Evolutionary conservation across 2,888 invertebrate species (phyloP).

Genomic region (Penaeus monodon): DNA sequence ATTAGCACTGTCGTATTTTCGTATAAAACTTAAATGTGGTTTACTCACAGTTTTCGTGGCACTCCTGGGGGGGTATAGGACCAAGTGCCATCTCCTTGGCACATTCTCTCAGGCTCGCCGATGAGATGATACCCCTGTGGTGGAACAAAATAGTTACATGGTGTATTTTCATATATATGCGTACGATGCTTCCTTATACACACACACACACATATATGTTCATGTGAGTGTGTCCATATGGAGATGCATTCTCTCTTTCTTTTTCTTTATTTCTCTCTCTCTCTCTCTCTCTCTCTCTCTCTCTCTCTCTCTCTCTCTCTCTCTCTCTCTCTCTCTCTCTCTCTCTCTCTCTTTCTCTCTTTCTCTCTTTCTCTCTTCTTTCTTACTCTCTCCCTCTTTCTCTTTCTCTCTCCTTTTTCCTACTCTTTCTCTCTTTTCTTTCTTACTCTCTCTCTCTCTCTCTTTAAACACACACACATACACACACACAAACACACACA

Average conservation of each 20-base stretch:
- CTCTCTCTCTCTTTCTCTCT: slow-evolving; percentile 15
- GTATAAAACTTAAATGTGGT: too few relatives aligned
- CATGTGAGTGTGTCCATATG: background rate
- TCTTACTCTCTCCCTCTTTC: background rate
- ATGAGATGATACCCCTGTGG: slow-evolving; percentile 84
- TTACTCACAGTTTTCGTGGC: slow-evolving; percentile 63
- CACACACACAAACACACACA: too few relatives aligned
- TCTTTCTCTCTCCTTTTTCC: background rate
- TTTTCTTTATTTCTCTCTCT: background rate
- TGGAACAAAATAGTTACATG: background rate
- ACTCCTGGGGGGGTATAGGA: slow-evolving; percentile 56
- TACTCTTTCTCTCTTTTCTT: background rate
- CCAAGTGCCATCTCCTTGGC: slow-evolving; percentile 90
- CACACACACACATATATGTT: too few relatives aligned
- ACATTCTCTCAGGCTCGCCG: slow-evolving; percentile 89
- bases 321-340: background rate
- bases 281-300: background rate
- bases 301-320: too few relatives aligned
- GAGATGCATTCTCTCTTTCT: background rate
- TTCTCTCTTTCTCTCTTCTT: background rate
- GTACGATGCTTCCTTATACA: too few relatives aligned
- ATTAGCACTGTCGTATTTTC: too few relatives aligned
- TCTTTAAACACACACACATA: too few relatives aligned
- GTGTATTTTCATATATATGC: too few relatives aligned
- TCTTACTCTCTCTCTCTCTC: too few relatives aligned